A percentile compares a stretch with the other conserved stretches of the same genome.
Conservation (phyloP, 2,797 vertebrate genomes). For the Darevskia nairensis region DNA sequence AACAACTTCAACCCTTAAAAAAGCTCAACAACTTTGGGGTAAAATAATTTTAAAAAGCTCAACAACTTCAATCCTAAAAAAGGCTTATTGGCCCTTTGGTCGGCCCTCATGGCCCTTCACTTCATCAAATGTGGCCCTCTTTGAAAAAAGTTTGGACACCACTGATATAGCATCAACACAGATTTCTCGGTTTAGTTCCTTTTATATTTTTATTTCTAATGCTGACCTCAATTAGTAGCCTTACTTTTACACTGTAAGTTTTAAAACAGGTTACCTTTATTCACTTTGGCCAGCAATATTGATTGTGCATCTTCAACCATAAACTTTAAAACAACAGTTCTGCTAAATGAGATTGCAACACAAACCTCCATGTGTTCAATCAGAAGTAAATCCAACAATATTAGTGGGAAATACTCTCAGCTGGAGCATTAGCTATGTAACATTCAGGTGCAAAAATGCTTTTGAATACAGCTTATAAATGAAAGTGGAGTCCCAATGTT, state of each 20-base stretch:
- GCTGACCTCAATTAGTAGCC: constrained; percentile 46
- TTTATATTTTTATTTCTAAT: constrained; percentile 37
- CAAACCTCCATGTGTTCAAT: constrained; percentile 3
- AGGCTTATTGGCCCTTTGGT: too few relatives aligned
- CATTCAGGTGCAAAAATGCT: constrained; percentile 53
- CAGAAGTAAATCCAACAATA: neutral
- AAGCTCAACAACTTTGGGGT: too few relatives aligned
- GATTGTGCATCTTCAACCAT: constrained; percentile 47
- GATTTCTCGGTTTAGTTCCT: constrained; percentile 38
- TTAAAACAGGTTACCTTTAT: constrained; percentile 47
- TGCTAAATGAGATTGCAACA: constrained; percentile 18
- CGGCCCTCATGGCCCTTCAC: too few relatives aligned
- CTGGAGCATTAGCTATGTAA: constrained; percentile 42
- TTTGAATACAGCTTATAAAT: constrained; percentile 57
- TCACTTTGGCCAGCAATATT: constrained; percentile 51
- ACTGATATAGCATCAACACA: neutral
- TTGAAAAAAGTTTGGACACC: too few relatives aligned
- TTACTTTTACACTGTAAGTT: constrained; percentile 3
- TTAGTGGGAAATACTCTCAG: neutral
- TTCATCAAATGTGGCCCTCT: too few relatives aligned
- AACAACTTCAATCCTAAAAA: too few relatives aligned
- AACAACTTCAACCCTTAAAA: too few relatives aligned
- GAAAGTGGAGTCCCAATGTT: constrained; percentile 56
- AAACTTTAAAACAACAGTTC: constrained; percentile 59
- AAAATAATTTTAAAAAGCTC: too few relatives aligned